phyloP scores from a whole-genome alignment of 2,113 vertebrate genomes.

The Oenanthe oenanthe region DNA sequence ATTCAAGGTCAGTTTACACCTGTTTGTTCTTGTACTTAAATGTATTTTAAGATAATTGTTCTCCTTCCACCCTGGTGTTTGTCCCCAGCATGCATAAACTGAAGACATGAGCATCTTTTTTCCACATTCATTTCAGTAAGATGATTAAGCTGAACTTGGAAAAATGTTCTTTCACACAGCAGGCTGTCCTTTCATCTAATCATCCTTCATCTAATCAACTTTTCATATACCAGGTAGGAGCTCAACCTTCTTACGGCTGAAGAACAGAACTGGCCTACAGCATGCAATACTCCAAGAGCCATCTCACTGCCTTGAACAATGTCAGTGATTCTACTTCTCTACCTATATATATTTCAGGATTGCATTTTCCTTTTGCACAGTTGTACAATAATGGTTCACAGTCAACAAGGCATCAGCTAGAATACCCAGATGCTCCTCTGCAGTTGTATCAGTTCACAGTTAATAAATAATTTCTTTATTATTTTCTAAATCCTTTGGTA shows the following conservation, averaged over 20 bases:
- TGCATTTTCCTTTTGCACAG: not conserved
- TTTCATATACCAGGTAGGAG: not conserved
- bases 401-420: not conserved
- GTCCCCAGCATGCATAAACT: not conserved
- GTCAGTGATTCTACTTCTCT: not conserved
- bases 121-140: not conserved
- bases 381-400: not conserved
- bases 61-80: not conserved
- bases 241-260: not conserved
- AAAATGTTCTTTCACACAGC: not conserved
- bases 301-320: not conserved
- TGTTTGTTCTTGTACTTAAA: not conserved
- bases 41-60: not conserved
- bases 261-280: not conserved
- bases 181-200: not conserved
- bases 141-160: not conserved
- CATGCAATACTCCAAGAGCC: not conserved
- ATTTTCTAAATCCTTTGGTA: not conserved
- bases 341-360: not conserved
- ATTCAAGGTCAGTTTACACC: not conserved
- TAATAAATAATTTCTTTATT: not conserved
- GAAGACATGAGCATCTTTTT: not conserved
- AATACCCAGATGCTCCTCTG: not conserved
- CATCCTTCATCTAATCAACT: not conserved
- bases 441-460: not conserved